Percentiles rank a stretch among this genome's conserved stretches.
Conservation (phyloP, 2,113 vertebrate genomes). For the Odontesthes bonariensis region DNA sequence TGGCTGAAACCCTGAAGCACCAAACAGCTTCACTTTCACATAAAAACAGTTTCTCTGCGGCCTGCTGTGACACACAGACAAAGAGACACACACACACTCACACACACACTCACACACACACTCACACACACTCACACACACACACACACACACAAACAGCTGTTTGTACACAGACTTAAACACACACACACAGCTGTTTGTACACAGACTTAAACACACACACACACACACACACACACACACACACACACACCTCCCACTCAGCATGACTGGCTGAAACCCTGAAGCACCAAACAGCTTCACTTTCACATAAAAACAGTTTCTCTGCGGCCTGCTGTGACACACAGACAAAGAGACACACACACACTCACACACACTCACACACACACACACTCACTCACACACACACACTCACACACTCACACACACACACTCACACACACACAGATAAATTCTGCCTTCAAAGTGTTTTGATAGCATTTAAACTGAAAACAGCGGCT, state of each 20-base stretch:
- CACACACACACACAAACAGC: too few species aligned
- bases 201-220: too few species aligned
- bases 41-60: constrained; percentile 47
- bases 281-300: constrained; percentile 55
- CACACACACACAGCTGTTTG: constrained; percentile 20
- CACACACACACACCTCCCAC: constrained; percentile 70
- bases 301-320: constrained; percentile 55
- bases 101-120: constrained; percentile 28
- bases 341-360: constrained; percentile 29
- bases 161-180: too few species aligned
- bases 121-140: constrained; percentile 16
- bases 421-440: constrained; percentile 16
- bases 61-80: constrained; percentile 38
- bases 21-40: constrained; percentile 57
- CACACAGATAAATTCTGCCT: constrained; percentile 40
- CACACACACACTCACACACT: constrained; percentile 28
- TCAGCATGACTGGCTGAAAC: constrained; percentile 56
- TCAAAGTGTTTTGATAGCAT: constrained; percentile 64
- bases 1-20: constrained; percentile 54
- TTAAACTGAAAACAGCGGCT: constrained; percentile 64
- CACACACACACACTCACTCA: constrained; percentile 26
- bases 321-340: constrained; percentile 37
- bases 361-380: constrained; percentile 16
- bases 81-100: constrained; percentile 23
- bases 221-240: constrained; percentile 24